A percentile compares a stretch with the other conserved stretches of the same genome.
Conservation (phyloP, 1,140 invertebrate species). For the Oryctes rhinoceros region DNA sequence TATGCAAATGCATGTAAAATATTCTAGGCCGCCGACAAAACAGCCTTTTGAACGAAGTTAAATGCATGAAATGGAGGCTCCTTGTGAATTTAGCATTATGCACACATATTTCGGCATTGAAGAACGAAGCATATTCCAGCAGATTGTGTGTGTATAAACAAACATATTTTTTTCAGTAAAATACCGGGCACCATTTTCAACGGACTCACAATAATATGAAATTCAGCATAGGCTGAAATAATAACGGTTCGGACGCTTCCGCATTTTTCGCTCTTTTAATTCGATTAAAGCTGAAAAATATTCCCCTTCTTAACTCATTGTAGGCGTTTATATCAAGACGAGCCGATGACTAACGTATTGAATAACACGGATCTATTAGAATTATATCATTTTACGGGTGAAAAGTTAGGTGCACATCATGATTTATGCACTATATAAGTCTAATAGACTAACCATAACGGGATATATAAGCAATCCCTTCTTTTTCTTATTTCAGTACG, state of each 20-base stretch:
- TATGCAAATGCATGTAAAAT: conserved; percentile 22
- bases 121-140: neutral
- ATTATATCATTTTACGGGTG: too few species aligned
- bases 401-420: too few species aligned
- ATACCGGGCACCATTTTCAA: neutral
- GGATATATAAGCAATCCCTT: too few species aligned
- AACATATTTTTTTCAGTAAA: neutral
- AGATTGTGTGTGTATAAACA: neutral
- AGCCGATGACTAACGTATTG: too few species aligned
- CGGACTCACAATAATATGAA: neutral
- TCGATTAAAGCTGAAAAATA: neutral
- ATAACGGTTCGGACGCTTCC: neutral
- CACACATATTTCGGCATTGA: neutral
- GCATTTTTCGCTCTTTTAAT: neutral
- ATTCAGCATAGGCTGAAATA: neutral
- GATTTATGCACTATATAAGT: too few species aligned
- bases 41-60: neutral
- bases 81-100: neutral
- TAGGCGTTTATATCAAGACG: too few species aligned
- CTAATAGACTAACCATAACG: too few species aligned
- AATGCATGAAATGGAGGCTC: neutral
- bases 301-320: too few species aligned
- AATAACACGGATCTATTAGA: too few species aligned
- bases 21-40: neutral
- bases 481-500: too few species aligned